These are phyloP conservation scores for Leptinotarsa lineolata DNA, from an alignment of 1,140 invertebrate species.

Conservation along the genomic window DNA sequence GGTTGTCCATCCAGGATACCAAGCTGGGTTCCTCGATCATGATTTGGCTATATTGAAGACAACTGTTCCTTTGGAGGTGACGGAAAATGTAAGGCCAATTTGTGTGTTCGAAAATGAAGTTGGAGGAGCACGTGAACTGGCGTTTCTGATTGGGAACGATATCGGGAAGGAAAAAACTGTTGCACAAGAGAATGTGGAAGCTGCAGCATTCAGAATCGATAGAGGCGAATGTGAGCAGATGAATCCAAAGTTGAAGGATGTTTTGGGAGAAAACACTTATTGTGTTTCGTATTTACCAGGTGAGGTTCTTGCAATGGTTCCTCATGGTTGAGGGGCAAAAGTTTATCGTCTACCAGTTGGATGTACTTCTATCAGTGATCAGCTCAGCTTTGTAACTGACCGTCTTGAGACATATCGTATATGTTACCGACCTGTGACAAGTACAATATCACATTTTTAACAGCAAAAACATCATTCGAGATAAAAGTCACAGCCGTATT, in stretches of 20 bases:
- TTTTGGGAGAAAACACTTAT: neutral
- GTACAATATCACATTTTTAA: no score
- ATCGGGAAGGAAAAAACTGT: neutral
- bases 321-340: no score
- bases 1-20: neutral
- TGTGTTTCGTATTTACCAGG: constrained; percentile 15
- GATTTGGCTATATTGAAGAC: neutral
- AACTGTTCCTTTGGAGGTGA: neutral
- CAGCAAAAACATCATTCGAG: no score
- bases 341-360: no score
- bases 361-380: no score
- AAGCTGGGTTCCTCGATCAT: neutral
- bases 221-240: neutral
- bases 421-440: no score
- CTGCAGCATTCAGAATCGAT: constrained; percentile 1
- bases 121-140: neutral
- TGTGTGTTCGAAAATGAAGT: neutral
- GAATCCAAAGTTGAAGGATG: neutral
- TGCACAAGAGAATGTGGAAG: neutral
- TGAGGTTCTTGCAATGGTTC: neutral
- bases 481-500: no score
- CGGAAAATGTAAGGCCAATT: neutral
- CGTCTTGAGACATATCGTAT: no score
- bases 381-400: no score
- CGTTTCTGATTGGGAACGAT: neutral